phyloP scores from a whole-genome alignment of 2,113 vertebrate species.

The Brachyhypopomus gauderio region DNA sequence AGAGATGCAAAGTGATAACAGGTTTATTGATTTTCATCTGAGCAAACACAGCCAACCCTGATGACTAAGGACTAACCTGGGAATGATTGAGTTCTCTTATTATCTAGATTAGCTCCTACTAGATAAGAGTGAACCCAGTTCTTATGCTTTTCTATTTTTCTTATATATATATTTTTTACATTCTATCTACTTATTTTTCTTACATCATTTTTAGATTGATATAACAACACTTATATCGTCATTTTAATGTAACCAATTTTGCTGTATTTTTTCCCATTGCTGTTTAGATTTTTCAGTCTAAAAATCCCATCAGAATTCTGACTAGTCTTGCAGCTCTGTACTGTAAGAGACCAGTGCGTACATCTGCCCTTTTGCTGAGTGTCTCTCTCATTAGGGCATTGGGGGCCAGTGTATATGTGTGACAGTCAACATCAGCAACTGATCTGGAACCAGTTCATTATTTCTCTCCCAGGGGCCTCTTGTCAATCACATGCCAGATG shows the following conservation, averaged over 20 bases:
- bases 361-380: background rate
- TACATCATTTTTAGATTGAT: background rate
- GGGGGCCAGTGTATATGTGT: background rate
- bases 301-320: too few species aligned
- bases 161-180: background rate
- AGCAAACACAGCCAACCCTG: slow-evolving; percentile 16
- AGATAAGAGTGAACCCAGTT: background rate
- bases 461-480: slow-evolving; percentile 9
- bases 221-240: too few species aligned
- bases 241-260: too few species aligned
- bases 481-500: slow-evolving; percentile 33
- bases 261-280: too few species aligned
- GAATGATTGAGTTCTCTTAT: slow-evolving; percentile 1
- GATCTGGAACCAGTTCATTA: slow-evolving; percentile 24
- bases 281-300: too few species aligned
- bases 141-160: background rate
- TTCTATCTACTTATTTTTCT: background rate
- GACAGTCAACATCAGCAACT: slow-evolving; percentile 5
- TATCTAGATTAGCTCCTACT: too few species aligned
- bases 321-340: background rate
- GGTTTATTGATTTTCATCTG: slow-evolving; percentile 37
- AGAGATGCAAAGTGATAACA: background rate
- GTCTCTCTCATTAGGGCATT: slow-evolving; percentile 7
- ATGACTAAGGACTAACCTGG: slow-evolving; percentile 14
- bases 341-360: background rate